phyloP scores from a whole-genome alignment of 2,797 vertebrate genomes.

The Anolis apletophallus region DNA sequence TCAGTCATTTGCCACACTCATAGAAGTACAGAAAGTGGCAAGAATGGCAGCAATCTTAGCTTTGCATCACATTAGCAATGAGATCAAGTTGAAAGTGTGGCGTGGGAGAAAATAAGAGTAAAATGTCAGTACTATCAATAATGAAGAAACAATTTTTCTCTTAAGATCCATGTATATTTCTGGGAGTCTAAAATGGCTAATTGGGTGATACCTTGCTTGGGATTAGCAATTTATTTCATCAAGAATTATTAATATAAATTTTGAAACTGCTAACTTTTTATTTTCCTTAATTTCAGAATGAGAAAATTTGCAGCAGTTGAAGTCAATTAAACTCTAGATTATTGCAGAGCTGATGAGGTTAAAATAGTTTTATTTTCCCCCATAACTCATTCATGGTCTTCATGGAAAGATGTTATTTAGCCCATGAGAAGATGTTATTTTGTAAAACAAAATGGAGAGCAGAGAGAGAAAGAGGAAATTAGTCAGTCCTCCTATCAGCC shows the following conservation, averaged over 20 bases:
- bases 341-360: conserved; percentile 67
- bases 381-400: conserved; percentile 52
- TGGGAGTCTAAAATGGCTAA: conserved; percentile 71
- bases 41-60: conserved; percentile 57
- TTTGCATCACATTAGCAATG: conserved; percentile 62
- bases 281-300: conserved; percentile 75
- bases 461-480: too few species aligned
- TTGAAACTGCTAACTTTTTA: conserved; percentile 74
- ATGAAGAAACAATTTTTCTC: too few species aligned
- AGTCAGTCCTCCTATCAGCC: too few species aligned
- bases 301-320: conserved; percentile 71
- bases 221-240: conserved; percentile 68
- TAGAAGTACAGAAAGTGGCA: conserved; percentile 47
- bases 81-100: conserved; percentile 38
- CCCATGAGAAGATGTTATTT: neutral
- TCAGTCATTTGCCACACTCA: conserved; percentile 29
- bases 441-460: neutral
- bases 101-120: too few species aligned
- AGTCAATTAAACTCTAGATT: conserved; percentile 74
- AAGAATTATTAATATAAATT: conserved; percentile 76
- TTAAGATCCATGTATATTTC: neutral
- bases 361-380: conserved; percentile 56
- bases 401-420: conserved; percentile 24
- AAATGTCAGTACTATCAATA: too few species aligned
- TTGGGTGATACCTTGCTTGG: conserved; percentile 68